Evolutionary conservation across 2,888 invertebrate species (phyloP).

Genomic region (Ormyrus rosae): DNA sequence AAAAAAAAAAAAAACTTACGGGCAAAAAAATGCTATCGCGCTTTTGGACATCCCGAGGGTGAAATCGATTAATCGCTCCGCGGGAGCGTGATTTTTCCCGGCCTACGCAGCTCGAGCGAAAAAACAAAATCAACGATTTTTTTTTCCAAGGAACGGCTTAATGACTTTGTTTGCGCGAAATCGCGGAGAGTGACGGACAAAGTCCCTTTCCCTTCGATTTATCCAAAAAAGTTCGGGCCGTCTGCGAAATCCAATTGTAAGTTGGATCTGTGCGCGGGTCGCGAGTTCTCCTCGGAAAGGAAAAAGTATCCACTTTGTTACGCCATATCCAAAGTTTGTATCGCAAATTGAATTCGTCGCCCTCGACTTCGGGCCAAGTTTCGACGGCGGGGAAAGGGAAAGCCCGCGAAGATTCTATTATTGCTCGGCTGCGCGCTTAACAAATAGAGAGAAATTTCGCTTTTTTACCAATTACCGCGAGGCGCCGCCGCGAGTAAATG

Average conservation of each 20-base stretch:
- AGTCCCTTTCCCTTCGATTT: constrained; percentile 49
- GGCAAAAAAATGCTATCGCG: constrained; percentile 13
- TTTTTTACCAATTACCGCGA: neutral
- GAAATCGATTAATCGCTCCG: constrained; percentile 43
- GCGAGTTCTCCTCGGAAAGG: constrained; percentile 23
- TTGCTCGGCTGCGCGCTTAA: constrained; percentile 23
- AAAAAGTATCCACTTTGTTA: constrained; percentile 40
- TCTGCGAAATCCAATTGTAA: constrained; percentile 48
- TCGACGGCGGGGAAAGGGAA: neutral
- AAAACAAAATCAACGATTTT: neutral
- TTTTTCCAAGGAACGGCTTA: constrained; percentile 2
- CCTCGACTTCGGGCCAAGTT: constrained; percentile 8
- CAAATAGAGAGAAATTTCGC: neutral
- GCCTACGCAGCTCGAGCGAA: neutral
- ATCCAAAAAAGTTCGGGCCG: constrained; percentile 43
- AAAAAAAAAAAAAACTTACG: neutral
- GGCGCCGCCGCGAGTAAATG: too few species aligned
- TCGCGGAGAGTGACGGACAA: constrained; percentile 8
- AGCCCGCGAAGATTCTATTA: constrained; percentile 37
- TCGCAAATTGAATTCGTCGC: constrained; percentile 50
- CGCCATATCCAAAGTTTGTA: constrained; percentile 48
- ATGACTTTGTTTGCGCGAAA: constrained; percentile 43
- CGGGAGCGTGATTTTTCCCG: neutral
- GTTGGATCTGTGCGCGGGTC: constrained; percentile 27
- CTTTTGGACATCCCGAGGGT: constrained; percentile 24